phyloP scores from a whole-genome alignment of 2,888 invertebrate species.

The Apodemia mormo region DNA sequence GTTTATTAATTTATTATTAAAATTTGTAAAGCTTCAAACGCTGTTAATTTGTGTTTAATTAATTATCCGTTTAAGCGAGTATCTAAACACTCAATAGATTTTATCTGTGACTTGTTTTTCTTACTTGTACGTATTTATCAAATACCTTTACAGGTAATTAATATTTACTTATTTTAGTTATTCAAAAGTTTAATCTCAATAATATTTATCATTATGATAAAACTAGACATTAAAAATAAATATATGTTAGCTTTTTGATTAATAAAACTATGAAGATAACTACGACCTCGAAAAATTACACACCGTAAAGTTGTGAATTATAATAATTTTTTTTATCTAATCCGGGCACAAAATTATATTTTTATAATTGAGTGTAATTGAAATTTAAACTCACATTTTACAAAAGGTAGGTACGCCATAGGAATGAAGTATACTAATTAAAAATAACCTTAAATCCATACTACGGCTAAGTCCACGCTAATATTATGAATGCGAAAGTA shows the following conservation, averaged over 20 bases:
- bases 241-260: background rate
- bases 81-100: background rate
- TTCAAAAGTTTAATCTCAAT: background rate
- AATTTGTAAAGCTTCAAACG: no score
- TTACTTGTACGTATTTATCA: background rate
- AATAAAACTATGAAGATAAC: slow-evolving; percentile 11
- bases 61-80: no score
- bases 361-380: slow-evolving; percentile 1
- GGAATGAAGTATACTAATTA: no score
- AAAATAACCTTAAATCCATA: no score
- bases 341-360: background rate
- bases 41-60: no score
- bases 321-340: background rate
- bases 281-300: background rate
- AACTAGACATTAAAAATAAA: background rate
- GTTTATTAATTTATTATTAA: no score
- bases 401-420: no score
- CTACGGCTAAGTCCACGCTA: no score
- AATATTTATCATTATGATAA: background rate
- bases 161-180: background rate
- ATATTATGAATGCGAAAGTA: no score
- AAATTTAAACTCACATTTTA: background rate
- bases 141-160: slow-evolving; percentile 8
- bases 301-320: background rate
- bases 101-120: background rate